phyloP scores from a whole-genome alignment of 23 tunicate species.

The Phallusia fumigata region DNA sequence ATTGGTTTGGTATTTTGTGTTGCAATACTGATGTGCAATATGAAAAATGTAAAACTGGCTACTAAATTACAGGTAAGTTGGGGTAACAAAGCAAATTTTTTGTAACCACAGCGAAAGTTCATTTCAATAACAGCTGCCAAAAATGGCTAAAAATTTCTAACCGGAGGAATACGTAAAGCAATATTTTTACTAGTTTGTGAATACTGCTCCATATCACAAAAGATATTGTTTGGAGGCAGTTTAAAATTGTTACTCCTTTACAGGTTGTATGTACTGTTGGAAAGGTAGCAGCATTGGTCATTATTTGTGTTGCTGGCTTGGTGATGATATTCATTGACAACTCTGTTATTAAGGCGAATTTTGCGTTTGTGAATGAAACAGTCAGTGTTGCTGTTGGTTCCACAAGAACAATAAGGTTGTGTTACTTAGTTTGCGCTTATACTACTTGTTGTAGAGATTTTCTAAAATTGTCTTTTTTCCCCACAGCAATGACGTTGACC shows the following conservation, averaged over 20 bases:
- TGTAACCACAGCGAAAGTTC: too few species aligned
- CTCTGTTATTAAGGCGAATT: constrained; percentile 37
- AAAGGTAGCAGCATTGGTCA: constrained; percentile 75
- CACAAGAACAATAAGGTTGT: background rate
- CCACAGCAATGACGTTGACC: too few species aligned
- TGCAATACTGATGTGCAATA: constrained; percentile 50
- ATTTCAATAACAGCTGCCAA: too few species aligned
- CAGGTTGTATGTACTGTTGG: constrained; percentile 87
- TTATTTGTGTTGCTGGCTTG: constrained; percentile 55
- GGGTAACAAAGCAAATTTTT: too few species aligned
- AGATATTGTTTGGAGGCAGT: too few species aligned
- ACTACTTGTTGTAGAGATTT: background rate
- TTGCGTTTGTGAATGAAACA: background rate
- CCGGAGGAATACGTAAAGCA: too few species aligned
- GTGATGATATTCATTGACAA: constrained; percentile 31
- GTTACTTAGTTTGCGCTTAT: background rate
- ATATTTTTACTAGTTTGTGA: too few species aligned
- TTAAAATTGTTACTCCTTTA: too few species aligned
- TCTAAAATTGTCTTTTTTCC: background rate
- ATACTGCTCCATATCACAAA: too few species aligned
- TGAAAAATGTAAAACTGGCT: constrained; percentile 65
- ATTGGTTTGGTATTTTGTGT: too few species aligned
- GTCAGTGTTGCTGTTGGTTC: background rate
- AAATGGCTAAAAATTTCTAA: too few species aligned
- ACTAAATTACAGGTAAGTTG: constrained; percentile 77